phyloP scores from a whole-genome alignment of 2,113 vertebrate species.

The Crotophaga sulcirostris region DNA sequence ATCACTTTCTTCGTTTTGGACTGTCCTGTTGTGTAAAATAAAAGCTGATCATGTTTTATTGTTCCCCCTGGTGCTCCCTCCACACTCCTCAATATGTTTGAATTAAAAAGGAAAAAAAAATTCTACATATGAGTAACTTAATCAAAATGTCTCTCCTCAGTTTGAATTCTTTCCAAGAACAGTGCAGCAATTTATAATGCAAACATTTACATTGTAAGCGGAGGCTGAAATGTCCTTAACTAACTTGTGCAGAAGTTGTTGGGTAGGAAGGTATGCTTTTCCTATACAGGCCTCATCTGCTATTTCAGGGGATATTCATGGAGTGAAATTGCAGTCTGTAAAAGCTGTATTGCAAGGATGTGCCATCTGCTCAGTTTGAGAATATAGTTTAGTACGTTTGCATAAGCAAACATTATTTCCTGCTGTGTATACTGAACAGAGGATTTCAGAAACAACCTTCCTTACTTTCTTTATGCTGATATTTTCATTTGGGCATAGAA shows the following conservation, averaged over 20 bases:
- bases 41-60: background rate
- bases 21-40: background rate
- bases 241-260: conserved; percentile 15
- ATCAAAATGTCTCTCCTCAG: background rate
- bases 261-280: conserved; percentile 3
- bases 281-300: background rate
- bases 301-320: background rate
- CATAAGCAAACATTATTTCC: conserved; percentile 18
- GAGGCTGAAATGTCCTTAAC: conserved; percentile 39
- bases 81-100: background rate
- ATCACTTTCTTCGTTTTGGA: background rate
- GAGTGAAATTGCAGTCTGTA: background rate
- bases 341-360: conserved; percentile 18
- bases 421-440: background rate
- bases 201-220: conserved; percentile 25
- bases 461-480: background rate
- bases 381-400: background rate
- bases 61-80: accelerated
- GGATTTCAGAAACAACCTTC: background rate
- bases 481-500: background rate
- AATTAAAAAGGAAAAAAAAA: background rate
- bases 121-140: background rate
- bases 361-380: conserved; percentile 32
- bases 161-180: conserved; percentile 36
- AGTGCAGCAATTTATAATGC: background rate